Evolutionary conservation across 2,113 vertebrate genomes (phyloP), one percentile per base, ranked within the genome.

Genomic region (Psammodynastes pulverulentus): DNA sequence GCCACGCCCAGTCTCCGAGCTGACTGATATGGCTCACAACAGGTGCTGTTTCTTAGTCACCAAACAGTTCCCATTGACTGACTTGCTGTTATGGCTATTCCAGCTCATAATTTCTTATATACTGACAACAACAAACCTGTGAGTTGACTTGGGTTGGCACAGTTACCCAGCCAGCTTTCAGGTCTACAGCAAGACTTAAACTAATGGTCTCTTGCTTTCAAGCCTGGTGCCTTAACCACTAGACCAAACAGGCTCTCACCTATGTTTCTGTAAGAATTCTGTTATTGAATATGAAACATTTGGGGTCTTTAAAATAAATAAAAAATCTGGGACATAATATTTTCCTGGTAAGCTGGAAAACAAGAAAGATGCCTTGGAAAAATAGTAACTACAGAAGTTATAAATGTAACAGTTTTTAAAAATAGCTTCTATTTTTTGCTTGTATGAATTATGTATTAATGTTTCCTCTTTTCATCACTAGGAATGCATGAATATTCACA

Each of bases 391-490:
- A 21, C 24, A 56, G 19, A 88, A 46, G 34, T 84, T 84, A 62
- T 45, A 87, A 62, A 88, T 88, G 26, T 23, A 91, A 58, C 56
- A 4, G 4, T 62, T 91, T 90, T 89, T 79, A 0, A 72, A 53
- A 29, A 85, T 54, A 0, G 19, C 72, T 88, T 90, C n/a, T 53
- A 4, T 84, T 0, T 89, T 93, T 90, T 2, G 34, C 21, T 58
- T 3, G 1, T 84, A 85, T 24, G 5, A 94, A 94, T 91, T 67
- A 90, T 95, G 89, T 2, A 89, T 89, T 54, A 85, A 0, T 85
- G 1, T 90, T 93, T 93, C 15, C 23, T 94, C 79, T 45, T 91
- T 85, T 91, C 45, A 93, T 48, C 92, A 34, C 21, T 91, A 92
- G 34, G 88, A 92, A 1, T 19, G 0, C 90, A 86, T 15, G 4